Base-by-base conservation (phyloP, 2,113 vertebrate genomes). In the Oreotragus oreotragus region DNA sequence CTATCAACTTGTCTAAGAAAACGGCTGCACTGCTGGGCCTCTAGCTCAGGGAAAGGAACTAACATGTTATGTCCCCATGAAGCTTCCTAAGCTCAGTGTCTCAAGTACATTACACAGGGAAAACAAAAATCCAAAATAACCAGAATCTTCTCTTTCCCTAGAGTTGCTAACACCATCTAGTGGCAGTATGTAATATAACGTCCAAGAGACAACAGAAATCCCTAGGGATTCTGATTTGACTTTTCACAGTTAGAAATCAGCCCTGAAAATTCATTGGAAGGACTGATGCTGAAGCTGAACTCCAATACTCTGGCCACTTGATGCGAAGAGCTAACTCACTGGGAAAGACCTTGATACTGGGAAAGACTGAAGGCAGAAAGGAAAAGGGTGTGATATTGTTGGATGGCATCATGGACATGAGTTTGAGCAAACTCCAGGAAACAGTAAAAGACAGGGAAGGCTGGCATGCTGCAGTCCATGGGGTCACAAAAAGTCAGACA, bases 111-210 rank as follows among this genome's bases (percentile, higher is more conserved):
- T 86, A 49, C 87, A 28, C 39, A 51, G n/a, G 51, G 92, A 88
- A 92, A 88, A 66, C 14, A 30, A 93, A 96, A 97, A 77, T 84
- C 58, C 80, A 84, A 90, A 77, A 47, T 43, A 77, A 43, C 15
- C 30, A 60, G 15, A 25, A 62, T 58, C 77, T 94, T 58, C 66
- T 96, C 27, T 62, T 60, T 96, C 83, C 49, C 47, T 92, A 98
- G 81, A 97, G 86, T 94, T 96, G 57, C 43, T 91, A 95, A 11
- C 36, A 90, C 97, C 97, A 98, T 97, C 98, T 98, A 96, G 94
- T 95, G 98, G 96, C 93, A 73, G 7, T 2, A 21, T 8, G 33
- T 60, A 84, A 62, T 55, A 96, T 95, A 97, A 90, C 77, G 43
- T 27, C 47, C n/a, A 23, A 83, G 43, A 53, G 5, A 14, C 55